Conservation (phyloP, 2,113 vertebrate species). For the Corythoichthys intestinalis region DNA sequence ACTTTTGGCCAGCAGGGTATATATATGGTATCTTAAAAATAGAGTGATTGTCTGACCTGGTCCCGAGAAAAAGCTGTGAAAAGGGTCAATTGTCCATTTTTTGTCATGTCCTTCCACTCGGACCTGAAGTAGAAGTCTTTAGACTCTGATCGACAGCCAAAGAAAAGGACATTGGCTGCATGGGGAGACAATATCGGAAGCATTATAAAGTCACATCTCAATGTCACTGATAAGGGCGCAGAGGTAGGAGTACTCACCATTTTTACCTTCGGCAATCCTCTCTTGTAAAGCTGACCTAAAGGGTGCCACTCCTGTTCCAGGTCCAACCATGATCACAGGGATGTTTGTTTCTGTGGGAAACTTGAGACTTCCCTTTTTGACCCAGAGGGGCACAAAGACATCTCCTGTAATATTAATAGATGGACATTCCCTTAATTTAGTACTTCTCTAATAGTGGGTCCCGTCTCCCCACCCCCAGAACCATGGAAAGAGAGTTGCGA, state of each 20-base stretch:
- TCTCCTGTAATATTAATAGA: constrained; percentile 58
- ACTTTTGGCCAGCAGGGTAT: no score
- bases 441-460: no score
- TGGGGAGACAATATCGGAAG: not conserved
- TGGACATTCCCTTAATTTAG: no score
- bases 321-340: constrained; percentile 88
- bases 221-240: no score
- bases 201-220: not conserved
- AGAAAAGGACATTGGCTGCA: constrained; percentile 85
- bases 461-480: no score
- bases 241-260: constrained; percentile 60
- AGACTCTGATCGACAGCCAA: constrained; percentile 82
- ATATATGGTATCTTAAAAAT: not conserved
- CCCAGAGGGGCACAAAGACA: constrained; percentile 83
- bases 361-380: constrained; percentile 80
- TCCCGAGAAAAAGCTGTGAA: constrained; percentile 92
- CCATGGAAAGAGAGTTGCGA: no score
- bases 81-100: constrained; percentile 72
- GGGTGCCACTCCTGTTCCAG: constrained; percentile 92
- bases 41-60: constrained; percentile 74
- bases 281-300: constrained; percentile 89
- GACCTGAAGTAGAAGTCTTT: constrained; percentile 87
- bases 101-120: constrained; percentile 81
- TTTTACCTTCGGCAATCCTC: constrained; percentile 69
- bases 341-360: constrained; percentile 75